phyloP scores from a whole-genome alignment of 1,140 invertebrate species.

The Drosophila tristis region DNA sequence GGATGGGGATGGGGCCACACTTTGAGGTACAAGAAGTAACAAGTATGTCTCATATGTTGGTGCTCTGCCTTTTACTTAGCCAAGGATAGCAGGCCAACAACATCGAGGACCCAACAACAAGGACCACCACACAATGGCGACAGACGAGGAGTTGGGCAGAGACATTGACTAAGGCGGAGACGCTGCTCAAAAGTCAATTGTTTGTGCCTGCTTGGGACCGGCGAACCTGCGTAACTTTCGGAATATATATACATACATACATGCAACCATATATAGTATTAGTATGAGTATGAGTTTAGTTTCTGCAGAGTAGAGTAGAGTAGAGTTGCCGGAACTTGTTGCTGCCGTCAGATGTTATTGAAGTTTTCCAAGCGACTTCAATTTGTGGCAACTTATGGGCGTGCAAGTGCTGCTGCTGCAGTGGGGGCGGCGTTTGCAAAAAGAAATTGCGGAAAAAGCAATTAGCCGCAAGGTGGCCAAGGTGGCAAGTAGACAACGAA shows the following conservation, averaged over 20 bases:
- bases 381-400: conserved; percentile 47
- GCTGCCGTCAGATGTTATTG: conserved; percentile 45
- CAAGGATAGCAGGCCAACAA: conserved; percentile 47
- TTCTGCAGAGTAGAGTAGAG: conserved; percentile 36
- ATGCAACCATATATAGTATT: no score
- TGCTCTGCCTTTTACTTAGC: conserved; percentile 74
- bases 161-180: conserved; percentile 4
- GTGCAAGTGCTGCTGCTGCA: conserved; percentile 29
- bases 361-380: conserved; percentile 49
- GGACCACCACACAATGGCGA: conserved; percentile 37
- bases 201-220: conserved; percentile 65
- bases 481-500: no score
- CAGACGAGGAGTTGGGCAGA: not conserved
- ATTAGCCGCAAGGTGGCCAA: conserved; percentile 19
- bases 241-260: conserved; percentile 18
- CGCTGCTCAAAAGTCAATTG: conserved; percentile 74
- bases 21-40: conserved; percentile 71
- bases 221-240: conserved; percentile 67
- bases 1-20: conserved; percentile 26
- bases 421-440: conserved; percentile 9
- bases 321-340: conserved; percentile 43
- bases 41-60: conserved; percentile 77
- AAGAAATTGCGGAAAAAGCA: conserved; percentile 38
- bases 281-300: conserved; percentile 32
- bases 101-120: conserved; percentile 44